Base-by-base conservation (phyloP, 2,797 vertebrate species). In the Nothura maculosa region DNA sequence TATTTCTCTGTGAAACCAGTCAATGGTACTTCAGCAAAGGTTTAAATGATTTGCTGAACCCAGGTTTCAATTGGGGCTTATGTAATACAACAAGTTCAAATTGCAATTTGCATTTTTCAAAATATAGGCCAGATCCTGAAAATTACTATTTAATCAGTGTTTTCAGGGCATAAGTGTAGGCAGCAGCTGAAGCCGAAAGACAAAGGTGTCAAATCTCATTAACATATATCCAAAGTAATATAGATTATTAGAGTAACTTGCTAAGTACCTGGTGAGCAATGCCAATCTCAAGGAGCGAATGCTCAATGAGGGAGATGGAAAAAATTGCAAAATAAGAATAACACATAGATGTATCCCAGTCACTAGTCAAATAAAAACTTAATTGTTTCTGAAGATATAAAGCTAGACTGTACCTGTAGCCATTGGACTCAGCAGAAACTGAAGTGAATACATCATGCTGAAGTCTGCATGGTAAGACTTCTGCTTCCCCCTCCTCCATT, bases 201-300 rank as follows among this genome's bases (percentile, higher is more conserved):
- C 89, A 94, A 89, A 95, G 85, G 67, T 96, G 93, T 94, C 90
- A 95, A 94, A 95, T 92, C 92, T 92, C 89, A 95, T 96, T 96
- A 95, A 84, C 66, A 87, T 89, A n/a, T 89, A 64, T 90, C 92
- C 66, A 93, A 85, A 94, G 80, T 89, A 76, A 45, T 42, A 73
- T 9, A 87, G 87, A 87, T 91, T 73, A 85, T 93, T 94, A 85
- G 0, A 4, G 69, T 81, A 73, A 62, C 76, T 85, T 85, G 73
- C 78, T 85, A 86, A 90, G 76, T 76, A 81, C 64, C 62, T 91
- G 66, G 84, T 94, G 89, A 76, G 79, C 93, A 96, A 98, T 97
- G 96, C 89, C 97, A 97, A 98, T 97, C 98, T 98, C 93, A 68
- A 98, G 96, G 97, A 98, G 82, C 95, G 97, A 91, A 78, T 3